Evolutionary conservation across 2,113 vertebrate genomes (phyloP), one percentile per base, ranked within the genome.

Genomic region (Phalacrocorax brasilianus): DNA sequence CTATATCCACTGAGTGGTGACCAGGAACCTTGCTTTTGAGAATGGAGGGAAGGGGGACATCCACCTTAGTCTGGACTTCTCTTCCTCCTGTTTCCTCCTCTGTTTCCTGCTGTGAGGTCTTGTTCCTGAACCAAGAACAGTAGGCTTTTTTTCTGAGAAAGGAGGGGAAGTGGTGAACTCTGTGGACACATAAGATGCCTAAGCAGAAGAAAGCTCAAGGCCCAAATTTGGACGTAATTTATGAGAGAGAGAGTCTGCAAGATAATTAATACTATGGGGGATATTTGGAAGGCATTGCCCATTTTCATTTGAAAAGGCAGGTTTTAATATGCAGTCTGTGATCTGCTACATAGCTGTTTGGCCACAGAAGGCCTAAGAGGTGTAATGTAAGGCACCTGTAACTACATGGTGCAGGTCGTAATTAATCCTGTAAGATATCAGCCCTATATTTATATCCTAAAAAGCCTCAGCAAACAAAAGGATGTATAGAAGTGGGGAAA

Each of bases 131-230:
- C 2, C 22, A 45, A 90, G 16, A 73, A 10, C 7, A 47, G 11
- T 19, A 90, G 2, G 32, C 66, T 82, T 49, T 1, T 66, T 45
- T 83, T 40, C 33, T 49, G 17, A 75, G 22, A 79, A 63, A 45
- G 8, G 14, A 75, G 14, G 68, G 10, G 11, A 83, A 55, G 13
- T 44, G 8, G 7, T 72, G 6, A 80, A 38, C 11, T 14, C 14
- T 28, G 17, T n/a, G 15, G 15, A 47, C 17, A 56, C 0, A 68
- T 65, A 80, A 32, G 1, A 3, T 7, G 1, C 11, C 35, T 70
- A 3, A 50, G 5, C 8, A 65, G 22, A 75, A 85, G 14, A 62
- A 94, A 85, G 4, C 1, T 12, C 19, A 22, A 47, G 13, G 9
- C 55, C 49, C 22, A 65, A 47, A 77, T 93, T 47, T 52, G 35